These are phyloP conservation scores for Fragum sueziense DNA, from an alignment of 2,888 invertebrate species.

Conservation along the genomic window DNA sequence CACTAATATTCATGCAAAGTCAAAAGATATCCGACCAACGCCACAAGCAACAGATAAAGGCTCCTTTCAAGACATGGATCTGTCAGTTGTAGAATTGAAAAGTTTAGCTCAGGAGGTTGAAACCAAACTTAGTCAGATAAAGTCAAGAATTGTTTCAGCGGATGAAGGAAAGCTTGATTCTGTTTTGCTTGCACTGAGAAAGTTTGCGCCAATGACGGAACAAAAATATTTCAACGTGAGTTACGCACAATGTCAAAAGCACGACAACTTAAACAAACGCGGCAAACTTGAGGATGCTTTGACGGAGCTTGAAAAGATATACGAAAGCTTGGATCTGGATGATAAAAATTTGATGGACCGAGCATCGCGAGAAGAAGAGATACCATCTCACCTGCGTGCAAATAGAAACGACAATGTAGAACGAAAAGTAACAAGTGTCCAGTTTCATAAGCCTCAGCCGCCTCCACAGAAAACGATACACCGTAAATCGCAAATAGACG, in stretches of 20 bases:
- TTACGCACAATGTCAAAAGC: slow-evolving; percentile 65
- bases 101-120: slow-evolving; percentile 75
- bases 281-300: slow-evolving; percentile 77
- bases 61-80: slow-evolving; percentile 57
- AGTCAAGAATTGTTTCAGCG: slow-evolving; percentile 70
- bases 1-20: neutral
- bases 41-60: neutral
- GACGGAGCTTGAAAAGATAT: slow-evolving; percentile 77
- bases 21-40: neutral
- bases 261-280: slow-evolving; percentile 63
- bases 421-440: neutral
- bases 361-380: slow-evolving; percentile 58
- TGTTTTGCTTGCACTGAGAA: slow-evolving; percentile 71
- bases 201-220: slow-evolving; percentile 70
- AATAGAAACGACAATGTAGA: neutral
- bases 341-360: slow-evolving; percentile 65
- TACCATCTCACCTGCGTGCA: neutral
- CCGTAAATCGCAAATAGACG: slow-evolving; percentile 55
- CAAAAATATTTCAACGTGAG: slow-evolving; percentile 64
- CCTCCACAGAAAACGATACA: slow-evolving; percentile 7
- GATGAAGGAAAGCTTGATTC: slow-evolving; percentile 75
- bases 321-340: slow-evolving; percentile 72
- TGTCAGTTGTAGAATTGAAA: slow-evolving; percentile 73
- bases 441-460: neutral
- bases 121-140: slow-evolving; percentile 70